Conservation (phyloP, 35 echinoderm and acorn worm species). For the Apostichopus japonicus region DNA sequence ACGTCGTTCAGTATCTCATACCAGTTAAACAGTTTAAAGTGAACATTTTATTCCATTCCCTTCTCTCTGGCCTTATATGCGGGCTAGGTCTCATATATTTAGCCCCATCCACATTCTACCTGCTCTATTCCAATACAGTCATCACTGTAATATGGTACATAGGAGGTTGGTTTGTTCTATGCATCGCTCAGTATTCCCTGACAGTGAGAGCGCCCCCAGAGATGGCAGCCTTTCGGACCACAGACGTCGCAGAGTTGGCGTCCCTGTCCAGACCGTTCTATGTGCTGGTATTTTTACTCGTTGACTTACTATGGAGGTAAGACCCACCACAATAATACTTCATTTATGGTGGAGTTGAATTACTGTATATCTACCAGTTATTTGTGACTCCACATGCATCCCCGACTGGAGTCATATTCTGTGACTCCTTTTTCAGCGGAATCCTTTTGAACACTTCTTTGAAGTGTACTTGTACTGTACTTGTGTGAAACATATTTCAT, state of each 20-base stretch:
- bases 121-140: constrained; percentile 71
- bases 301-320: constrained; percentile 84
- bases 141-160: constrained; percentile 79
- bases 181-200: constrained; percentile 94
- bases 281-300: constrained; percentile 66
- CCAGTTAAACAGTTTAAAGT: constrained; percentile 86
- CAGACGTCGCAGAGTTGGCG: constrained; percentile 75
- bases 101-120: constrained; percentile 74
- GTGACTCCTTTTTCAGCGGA: no score
- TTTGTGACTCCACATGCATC: no score
- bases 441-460: no score
- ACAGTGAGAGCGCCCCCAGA: constrained; percentile 84
- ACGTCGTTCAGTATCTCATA: constrained; percentile 79
- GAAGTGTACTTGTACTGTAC: no score
- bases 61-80: constrained; percentile 72
- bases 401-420: no score
- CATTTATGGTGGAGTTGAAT: no score
- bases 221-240: constrained; percentile 74
- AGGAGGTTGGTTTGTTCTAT: constrained; percentile 84
- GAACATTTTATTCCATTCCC: constrained; percentile 84
- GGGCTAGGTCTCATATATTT: constrained; percentile 86
- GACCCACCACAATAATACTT: background rate
- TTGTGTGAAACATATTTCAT: no score
- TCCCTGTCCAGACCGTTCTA: constrained; percentile 85
- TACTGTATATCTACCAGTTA: no score